Evolutionary conservation across 2,113 vertebrate species (phyloP).

Genomic region (Petrocephalus microphthalmus): DNA sequence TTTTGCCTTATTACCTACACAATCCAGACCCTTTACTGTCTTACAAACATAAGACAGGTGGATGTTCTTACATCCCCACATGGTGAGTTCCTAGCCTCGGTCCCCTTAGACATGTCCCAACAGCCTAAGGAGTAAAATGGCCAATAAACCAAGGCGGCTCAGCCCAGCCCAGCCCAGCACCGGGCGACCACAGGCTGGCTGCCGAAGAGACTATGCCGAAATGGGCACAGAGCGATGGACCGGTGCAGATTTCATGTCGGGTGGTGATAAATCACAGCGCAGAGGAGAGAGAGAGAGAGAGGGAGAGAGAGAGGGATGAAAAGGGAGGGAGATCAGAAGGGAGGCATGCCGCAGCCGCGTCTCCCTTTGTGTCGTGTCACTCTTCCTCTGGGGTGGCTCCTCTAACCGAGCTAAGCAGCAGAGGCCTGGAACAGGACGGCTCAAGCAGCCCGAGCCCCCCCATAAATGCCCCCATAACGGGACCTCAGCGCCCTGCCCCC

Average conservation of each 20-base stretch:
- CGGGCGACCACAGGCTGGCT: neutral
- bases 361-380: neutral
- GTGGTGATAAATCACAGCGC: neutral
- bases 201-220: neutral
- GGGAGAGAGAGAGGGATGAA: neutral
- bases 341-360: neutral
- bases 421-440: neutral
- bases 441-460: constrained; percentile 1
- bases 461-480: constrained; percentile 33
- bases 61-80: neutral
- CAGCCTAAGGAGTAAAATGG: neutral
- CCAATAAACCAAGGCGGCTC: neutral
- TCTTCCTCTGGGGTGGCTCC: constrained; percentile 4
- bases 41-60: neutral
- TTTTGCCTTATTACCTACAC: neutral
- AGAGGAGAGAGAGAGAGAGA: neutral
- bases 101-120: neutral
- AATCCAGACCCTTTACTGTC: neutral
- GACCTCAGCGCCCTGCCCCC: neutral
- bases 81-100: neutral
- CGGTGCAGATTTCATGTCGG: no score
- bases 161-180: neutral
- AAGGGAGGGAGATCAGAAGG: neutral
- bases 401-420: constrained; percentile 20
- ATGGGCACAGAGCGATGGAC: neutral